Percentiles rank a stretch among this genome's conserved stretches.
phyloP scores from a whole-genome alignment of 1,140 invertebrate species.

The Papilio glaucus region DNA sequence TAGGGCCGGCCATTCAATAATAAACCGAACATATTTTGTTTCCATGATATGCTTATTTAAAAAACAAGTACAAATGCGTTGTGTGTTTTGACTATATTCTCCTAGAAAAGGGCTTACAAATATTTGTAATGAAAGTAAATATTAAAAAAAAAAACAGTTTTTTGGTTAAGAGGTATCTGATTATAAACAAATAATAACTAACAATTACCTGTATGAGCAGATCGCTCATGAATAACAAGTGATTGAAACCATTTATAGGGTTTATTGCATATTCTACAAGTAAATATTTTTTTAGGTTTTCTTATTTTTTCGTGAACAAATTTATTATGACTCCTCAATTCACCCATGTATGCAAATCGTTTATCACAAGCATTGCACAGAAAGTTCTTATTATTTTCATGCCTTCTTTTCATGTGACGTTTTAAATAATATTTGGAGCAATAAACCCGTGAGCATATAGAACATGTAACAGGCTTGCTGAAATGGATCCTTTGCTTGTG shows the following conservation, averaged over 20 bases:
- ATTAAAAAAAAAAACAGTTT: no score
- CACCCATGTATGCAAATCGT: conserved; percentile 73
- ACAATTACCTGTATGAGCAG: conserved; percentile 77
- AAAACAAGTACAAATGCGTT: no score
- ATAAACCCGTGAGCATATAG: conserved; percentile 65
- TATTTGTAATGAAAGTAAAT: no score
- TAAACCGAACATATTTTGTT: no score
- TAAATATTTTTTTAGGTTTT: conserved; percentile 59
- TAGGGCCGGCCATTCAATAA: no score
- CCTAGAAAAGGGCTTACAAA: no score
- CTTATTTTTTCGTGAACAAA: conserved; percentile 72
- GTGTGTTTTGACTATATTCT: no score
- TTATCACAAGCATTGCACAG: conserved; percentile 71
- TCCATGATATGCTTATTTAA: no score
- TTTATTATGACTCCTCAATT: conserved; percentile 67
- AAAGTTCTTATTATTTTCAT: conserved; percentile 66
- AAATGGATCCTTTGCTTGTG: conserved; percentile 65
- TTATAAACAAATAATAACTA: no score
- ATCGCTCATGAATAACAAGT: conserved; percentile 78
- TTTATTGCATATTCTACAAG: conserved; percentile 76
- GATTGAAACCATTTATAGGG: conserved; percentile 76
- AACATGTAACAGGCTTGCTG: conserved; percentile 60
- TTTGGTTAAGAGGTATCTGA: no score
- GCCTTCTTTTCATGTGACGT: conserved; percentile 72
- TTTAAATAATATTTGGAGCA: conserved; percentile 70